These are phyloP conservation scores for Chaenocephalus aceratus DNA, from an alignment of 2,113 vertebrate species.

Conservation along the genomic window DNA sequence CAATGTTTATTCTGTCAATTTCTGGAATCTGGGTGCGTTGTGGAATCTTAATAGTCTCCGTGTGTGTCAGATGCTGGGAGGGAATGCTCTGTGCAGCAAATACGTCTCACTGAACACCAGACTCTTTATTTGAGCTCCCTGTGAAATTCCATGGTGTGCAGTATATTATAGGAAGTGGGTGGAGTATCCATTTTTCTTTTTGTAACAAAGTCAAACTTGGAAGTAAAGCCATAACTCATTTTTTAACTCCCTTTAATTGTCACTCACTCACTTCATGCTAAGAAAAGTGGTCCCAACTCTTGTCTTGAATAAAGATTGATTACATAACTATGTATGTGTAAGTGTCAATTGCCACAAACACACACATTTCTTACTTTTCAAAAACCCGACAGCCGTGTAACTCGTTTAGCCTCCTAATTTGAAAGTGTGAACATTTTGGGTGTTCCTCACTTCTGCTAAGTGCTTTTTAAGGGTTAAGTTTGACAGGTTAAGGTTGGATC, in stretches of 20 bases:
- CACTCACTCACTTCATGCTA: not conserved
- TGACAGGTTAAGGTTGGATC: too few relatives aligned
- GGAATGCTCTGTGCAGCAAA: conserved; percentile 18
- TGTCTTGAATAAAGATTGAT: not conserved
- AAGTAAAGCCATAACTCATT: conserved; percentile 10
- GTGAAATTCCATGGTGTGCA: conserved; percentile 27
- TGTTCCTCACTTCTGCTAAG: not conserved
- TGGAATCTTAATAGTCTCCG: conserved; percentile 46
- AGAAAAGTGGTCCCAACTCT: not conserved
- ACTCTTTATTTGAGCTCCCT: conserved; percentile 42
- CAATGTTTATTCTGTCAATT: conserved; percentile 27
- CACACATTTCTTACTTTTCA: not conserved
- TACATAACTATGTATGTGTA: not conserved
- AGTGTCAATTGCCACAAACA: not conserved
- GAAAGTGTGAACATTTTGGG: not conserved
- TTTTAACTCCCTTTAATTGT: not conserved
- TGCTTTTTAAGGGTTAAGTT: too few relatives aligned
- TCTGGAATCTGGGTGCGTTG: conserved; percentile 29
- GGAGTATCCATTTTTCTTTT: conserved; percentile 23
- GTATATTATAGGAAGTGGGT: conserved; percentile 36
- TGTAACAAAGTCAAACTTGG: conserved; percentile 11
- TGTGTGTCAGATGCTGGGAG: conserved; percentile 25
- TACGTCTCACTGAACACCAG: conserved; percentile 17
- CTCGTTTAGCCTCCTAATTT: too few relatives aligned
- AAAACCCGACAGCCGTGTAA: not conserved